phyloP scores from a whole-genome alignment of 2,797 vertebrate species.

The Orestias chungarensis region DNA sequence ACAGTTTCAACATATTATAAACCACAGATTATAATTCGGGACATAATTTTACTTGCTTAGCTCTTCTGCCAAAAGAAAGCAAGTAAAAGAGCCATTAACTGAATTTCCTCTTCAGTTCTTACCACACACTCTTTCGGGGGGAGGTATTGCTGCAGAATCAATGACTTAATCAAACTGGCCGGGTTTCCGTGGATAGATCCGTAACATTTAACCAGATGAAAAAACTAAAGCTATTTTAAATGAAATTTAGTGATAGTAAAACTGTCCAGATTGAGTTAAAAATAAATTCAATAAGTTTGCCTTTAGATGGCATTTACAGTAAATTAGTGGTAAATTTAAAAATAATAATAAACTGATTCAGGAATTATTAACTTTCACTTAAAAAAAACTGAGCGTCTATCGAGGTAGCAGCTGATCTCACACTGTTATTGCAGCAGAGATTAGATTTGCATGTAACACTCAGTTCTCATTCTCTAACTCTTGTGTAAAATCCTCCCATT shows the following conservation, averaged over 20 bases:
- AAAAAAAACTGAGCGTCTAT: conserved; percentile 50
- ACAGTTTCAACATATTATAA: too few species aligned
- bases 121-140: neutral
- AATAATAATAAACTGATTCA: conserved; percentile 3
- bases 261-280: neutral
- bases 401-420: conserved; percentile 46
- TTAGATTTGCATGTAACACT: conserved; percentile 21
- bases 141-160: neutral
- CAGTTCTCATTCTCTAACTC: neutral
- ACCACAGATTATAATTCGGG: too few species aligned
- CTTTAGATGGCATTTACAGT: neutral
- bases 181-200: neutral
- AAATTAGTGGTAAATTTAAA: neutral
- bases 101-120: neutral
- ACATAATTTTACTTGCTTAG: too few species aligned
- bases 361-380: conserved; percentile 35
- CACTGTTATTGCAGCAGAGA: conserved; percentile 41
- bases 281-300: neutral
- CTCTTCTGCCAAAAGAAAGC: neutral
- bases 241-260: neutral
- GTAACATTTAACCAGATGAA: neutral
- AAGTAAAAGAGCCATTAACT: neutral
- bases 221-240: neutral
- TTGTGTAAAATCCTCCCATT: neutral
- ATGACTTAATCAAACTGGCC: neutral